Conservation (phyloP, 1,140 invertebrate genomes). For the Nautilus pompilius region DNA sequence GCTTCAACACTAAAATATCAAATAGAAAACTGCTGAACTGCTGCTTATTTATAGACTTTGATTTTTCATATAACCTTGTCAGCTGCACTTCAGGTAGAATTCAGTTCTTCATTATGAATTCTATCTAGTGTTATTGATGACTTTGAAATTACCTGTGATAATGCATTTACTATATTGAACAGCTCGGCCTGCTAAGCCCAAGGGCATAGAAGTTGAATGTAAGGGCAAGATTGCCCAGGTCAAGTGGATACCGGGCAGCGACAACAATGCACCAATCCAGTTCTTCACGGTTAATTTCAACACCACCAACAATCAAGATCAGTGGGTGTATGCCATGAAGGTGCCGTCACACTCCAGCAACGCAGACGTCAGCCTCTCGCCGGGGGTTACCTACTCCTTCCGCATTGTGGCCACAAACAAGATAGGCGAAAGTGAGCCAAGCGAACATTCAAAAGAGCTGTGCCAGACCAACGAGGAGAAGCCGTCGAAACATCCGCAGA, state of each 20-base stretch:
- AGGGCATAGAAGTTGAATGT: constrained; percentile 57
- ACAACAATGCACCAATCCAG: constrained; percentile 87
- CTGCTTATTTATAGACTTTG: no score
- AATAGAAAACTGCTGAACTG: no score
- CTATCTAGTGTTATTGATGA: no score
- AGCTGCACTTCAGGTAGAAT: no score
- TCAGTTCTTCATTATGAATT: no score
- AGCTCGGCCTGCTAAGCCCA: constrained; percentile 94
- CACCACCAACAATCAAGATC: constrained; percentile 88
- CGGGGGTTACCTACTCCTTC: constrained; percentile 97
- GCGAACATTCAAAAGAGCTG: constrained; percentile 46
- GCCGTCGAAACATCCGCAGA: constrained; percentile 91
- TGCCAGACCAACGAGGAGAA: constrained; percentile 66
- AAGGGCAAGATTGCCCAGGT: constrained; percentile 69
- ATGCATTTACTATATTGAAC: no score
- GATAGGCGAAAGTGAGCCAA: constrained; percentile 66
- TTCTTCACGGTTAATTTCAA: constrained; percentile 91
- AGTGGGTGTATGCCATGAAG: constrained; percentile 64
- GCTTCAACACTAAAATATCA: no score
- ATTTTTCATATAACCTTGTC: no score
- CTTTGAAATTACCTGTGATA: no score
- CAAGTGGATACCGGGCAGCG: constrained; percentile 74
- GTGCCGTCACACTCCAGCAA: constrained; percentile 26
- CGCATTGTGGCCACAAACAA: constrained; percentile 90
- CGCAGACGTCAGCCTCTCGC: constrained; percentile 47